phyloP scores from a whole-genome alignment of 2,888 invertebrate genomes.

The Eupithecia inturbata region DNA sequence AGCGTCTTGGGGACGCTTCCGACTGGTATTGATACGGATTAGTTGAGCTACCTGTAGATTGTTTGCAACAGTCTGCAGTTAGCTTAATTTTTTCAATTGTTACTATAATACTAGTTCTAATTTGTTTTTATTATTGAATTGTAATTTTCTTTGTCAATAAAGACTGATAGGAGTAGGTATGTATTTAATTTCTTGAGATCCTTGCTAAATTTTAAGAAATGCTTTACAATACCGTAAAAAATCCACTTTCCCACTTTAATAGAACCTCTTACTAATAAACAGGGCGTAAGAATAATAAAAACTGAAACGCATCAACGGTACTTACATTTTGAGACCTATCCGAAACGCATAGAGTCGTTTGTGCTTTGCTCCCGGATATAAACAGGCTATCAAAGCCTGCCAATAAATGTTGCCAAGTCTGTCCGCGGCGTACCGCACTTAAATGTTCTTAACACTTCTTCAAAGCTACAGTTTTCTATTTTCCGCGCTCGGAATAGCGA shows the following conservation, averaged over 20 bases:
- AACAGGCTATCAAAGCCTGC: conserved; percentile 48
- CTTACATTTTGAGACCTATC: conserved; percentile 15
- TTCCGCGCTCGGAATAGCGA: conserved; percentile 44
- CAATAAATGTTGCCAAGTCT: conserved; percentile 45
- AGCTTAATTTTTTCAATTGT: too few species aligned
- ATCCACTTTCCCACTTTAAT: not conserved
- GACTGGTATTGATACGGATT: too few species aligned
- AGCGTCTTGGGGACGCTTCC: too few species aligned
- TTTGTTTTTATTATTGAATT: too few species aligned
- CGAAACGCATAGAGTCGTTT: conserved; percentile 15
- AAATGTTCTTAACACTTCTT: conserved; percentile 55
- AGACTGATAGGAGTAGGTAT: not conserved
- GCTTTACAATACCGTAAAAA: not conserved
- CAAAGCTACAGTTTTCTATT: conserved; percentile 50
- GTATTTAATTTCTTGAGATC: not conserved
- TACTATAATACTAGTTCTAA: too few species aligned
- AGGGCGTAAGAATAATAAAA: not conserved
- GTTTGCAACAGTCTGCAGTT: too few species aligned
- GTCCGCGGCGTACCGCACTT: conserved; percentile 53
- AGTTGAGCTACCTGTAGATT: too few species aligned
- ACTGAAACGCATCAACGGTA: not conserved
- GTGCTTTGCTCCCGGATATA: conserved; percentile 16
- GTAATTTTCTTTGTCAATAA: too few species aligned
- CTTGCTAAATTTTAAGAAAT: not conserved
- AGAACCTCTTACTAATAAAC: not conserved